phyloP scores from a whole-genome alignment of 1,140 invertebrate species.

The Aphis gossypii region DNA sequence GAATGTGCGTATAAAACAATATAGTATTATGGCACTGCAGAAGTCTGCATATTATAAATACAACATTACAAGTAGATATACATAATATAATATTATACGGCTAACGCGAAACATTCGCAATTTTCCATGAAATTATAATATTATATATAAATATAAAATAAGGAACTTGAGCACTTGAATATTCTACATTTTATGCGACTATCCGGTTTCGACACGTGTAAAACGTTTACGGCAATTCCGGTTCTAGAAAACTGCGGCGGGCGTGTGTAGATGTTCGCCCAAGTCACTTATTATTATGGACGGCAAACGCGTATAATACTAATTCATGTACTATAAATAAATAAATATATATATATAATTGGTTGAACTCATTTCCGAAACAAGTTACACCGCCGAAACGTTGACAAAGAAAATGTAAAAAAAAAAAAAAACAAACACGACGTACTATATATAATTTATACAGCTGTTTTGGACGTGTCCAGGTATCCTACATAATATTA shows the following conservation, averaged over 20 bases:
- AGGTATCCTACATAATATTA: neutral
- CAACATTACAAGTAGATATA: neutral
- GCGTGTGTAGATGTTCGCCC: neutral
- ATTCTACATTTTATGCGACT: neutral
- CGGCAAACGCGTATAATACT: neutral
- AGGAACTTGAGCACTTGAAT: neutral
- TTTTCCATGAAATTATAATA: neutral
- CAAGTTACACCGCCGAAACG: neutral
- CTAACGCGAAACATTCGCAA: neutral
- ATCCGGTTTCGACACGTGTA: neutral
- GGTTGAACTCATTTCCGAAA: conserved; percentile 10
- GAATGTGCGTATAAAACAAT: neutral
- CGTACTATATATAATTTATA: neutral
- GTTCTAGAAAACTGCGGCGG: neutral
- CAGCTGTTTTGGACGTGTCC: neutral
- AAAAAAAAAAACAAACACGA: neutral
- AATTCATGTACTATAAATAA: neutral
- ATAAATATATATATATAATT: neutral
- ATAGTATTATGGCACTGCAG: neutral
- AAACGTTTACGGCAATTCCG: neutral
- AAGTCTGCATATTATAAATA: neutral
- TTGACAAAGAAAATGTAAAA: neutral
- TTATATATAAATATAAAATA: neutral
- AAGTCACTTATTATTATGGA: neutral
- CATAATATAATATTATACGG: neutral